Percentiles rank a stretch among this genome's conserved stretches.
Conservation (phyloP, 2,113 vertebrate genomes). For the Xenopus laevis region DNA sequence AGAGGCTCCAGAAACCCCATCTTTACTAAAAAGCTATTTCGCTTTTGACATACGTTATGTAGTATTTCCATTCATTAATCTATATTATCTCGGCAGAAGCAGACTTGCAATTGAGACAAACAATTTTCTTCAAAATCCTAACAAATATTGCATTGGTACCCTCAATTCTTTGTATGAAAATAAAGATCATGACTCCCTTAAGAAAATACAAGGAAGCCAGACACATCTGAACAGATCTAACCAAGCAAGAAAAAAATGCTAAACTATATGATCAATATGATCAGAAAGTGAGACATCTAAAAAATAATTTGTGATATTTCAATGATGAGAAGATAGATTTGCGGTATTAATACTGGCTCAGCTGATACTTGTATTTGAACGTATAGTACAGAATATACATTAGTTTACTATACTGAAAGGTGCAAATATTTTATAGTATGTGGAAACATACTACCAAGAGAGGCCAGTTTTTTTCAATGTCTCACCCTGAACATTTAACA, state of each 20-base stretch:
- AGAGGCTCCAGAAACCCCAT: too few relatives aligned
- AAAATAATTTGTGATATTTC: slow-evolving; percentile 17
- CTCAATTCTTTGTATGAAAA: slow-evolving; percentile 11
- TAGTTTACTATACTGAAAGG: neutral
- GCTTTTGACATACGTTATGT: too few relatives aligned
- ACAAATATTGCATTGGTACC: too few relatives aligned
- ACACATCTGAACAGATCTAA: neutral
- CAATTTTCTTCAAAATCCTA: too few relatives aligned
- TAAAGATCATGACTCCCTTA: slow-evolving; percentile 24
- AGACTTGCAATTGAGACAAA: too few relatives aligned
- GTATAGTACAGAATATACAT: neutral
- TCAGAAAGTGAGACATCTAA: slow-evolving; percentile 23
- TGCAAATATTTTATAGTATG: neutral
- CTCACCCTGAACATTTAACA: slow-evolving; percentile 6
- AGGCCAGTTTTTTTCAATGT: neutral
- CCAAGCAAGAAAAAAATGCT: slow-evolving; percentile 7
- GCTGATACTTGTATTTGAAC: neutral
- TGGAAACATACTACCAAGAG: neutral
- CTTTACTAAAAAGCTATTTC: too few relatives aligned
- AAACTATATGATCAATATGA: slow-evolving; percentile 36
- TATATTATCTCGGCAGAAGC: too few relatives aligned
- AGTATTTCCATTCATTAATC: too few relatives aligned
- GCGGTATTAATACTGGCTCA: slow-evolving; percentile 6
- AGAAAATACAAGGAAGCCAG: slow-evolving; percentile 22
- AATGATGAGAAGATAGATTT: too few relatives aligned